Evolutionary conservation across 1,140 invertebrate species (phyloP).

Genomic region (Octopus bimaculoides): DNA sequence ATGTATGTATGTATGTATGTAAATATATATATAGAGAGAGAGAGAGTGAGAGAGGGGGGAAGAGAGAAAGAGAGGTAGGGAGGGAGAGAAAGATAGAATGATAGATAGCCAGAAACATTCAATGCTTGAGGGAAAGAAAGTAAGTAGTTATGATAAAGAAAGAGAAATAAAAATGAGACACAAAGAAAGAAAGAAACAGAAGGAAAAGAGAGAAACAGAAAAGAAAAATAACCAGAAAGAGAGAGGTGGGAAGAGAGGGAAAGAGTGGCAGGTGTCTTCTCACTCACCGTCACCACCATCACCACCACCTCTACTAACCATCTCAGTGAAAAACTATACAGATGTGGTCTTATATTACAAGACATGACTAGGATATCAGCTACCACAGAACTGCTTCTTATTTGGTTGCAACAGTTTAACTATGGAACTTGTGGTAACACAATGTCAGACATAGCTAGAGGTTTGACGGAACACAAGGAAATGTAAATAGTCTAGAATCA

Average conservation of each 20-base stretch:
- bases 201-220: not conserved
- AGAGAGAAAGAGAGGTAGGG: not conserved
- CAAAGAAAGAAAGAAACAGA: not conserved
- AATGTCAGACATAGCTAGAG: too few relatives aligned
- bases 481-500: too few relatives aligned
- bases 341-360: too few relatives aligned
- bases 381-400: too few relatives aligned
- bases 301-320: too few relatives aligned
- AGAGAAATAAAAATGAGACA: constrained; percentile 61
- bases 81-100: not conserved
- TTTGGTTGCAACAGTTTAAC: too few relatives aligned
- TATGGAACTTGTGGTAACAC: too few relatives aligned
- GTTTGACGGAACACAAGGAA: too few relatives aligned
- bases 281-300: too few relatives aligned
- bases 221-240: constrained; percentile 67
- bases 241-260: constrained; percentile 71
- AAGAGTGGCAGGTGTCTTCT: constrained; percentile 72
- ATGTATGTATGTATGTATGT: too few relatives aligned
- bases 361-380: too few relatives aligned
- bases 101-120: not conserved
- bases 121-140: not conserved
- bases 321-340: too few relatives aligned
- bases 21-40: not conserved
- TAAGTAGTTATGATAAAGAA: constrained; percentile 44
- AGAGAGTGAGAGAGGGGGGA: constrained; percentile 18